A percentile compares a stretch with the other conserved stretches of the same genome.
phyloP scores from a whole-genome alignment of 1,140 invertebrate species.

The Sarcophaga bullata region DNA sequence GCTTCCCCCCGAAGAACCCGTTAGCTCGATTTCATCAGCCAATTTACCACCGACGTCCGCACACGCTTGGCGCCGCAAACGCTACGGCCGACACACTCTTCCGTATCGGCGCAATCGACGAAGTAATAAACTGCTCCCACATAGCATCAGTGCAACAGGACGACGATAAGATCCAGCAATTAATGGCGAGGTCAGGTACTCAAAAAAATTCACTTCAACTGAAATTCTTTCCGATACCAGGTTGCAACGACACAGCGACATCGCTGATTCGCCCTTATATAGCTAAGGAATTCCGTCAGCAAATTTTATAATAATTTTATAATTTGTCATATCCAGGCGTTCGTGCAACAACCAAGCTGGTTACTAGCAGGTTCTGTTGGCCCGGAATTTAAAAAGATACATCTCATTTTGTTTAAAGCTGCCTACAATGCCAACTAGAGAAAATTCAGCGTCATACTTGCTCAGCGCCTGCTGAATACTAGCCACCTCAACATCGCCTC shows the following conservation, averaged over 20 bases:
- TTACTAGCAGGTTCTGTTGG: too few species aligned
- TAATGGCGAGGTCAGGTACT: neutral
- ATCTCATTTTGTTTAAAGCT: too few species aligned
- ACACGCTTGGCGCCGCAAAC: conserved; percentile 60
- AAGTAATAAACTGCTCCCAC: neutral
- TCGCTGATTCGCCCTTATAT: neutral
- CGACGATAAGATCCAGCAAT: neutral
- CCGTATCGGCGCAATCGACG: conserved; percentile 44
- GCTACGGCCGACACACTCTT: conserved; percentile 57
- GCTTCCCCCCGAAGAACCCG: conserved; percentile 46
- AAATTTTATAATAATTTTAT: too few species aligned
- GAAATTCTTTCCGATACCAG: neutral
- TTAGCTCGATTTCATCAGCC: conserved; percentile 61
- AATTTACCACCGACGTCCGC: conserved; percentile 57
- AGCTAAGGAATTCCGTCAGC: neutral
- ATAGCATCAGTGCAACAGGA: neutral
- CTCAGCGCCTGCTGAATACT: too few species aligned
- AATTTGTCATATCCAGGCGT: too few species aligned
- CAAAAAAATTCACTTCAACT: neutral
- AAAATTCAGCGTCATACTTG: too few species aligned
- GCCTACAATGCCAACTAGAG: too few species aligned
- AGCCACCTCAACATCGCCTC: too few species aligned
- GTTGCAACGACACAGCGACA: neutral
- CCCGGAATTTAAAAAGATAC: too few species aligned
- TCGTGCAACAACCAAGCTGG: too few species aligned